phyloP scores from a whole-genome alignment of 2,888 invertebrate species.

The Cryptus armator region DNA sequence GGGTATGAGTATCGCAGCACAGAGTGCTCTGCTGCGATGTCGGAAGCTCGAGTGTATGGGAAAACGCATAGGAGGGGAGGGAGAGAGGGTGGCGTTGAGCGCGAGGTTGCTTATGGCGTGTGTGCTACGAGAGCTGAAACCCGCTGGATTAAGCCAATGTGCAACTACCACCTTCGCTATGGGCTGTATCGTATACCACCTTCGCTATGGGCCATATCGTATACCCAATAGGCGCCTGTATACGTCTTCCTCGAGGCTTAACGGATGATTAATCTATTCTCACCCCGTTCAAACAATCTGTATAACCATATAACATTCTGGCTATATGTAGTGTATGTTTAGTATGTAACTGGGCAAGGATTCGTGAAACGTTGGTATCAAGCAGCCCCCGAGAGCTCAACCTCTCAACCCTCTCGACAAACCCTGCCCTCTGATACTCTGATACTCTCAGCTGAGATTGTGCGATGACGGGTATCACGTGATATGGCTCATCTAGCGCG shows the following conservation, averaged over 20 bases:
- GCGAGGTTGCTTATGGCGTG: conserved; percentile 42
- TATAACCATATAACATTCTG: conserved; percentile 31
- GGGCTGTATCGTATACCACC: conserved; percentile 42
- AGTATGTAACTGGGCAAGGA: conserved; percentile 9
- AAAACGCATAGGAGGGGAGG: conserved; percentile 35
- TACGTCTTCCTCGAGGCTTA: conserved; percentile 80
- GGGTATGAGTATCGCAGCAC: conserved; percentile 28
- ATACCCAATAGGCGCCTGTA: conserved; percentile 64
- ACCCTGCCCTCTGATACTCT: conserved; percentile 27
- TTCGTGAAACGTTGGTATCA: conserved; percentile 21
- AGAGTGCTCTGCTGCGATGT: conserved; percentile 40
- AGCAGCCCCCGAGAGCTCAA: neutral
- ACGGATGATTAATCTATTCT: conserved; percentile 83
- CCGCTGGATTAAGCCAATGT: conserved; percentile 77
- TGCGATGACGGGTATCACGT: conserved; percentile 15
- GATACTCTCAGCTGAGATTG: conserved; percentile 33
- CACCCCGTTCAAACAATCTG: conserved; percentile 79
- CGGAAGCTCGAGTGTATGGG: conserved; percentile 11
- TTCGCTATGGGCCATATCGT: conserved; percentile 29
- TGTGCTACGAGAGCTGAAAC: conserved; percentile 68
- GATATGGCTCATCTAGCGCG: neutral
- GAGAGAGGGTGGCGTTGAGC: conserved; percentile 10
- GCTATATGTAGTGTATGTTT: conserved; percentile 17
- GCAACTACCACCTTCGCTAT: conserved; percentile 71
- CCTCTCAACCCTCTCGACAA: conserved; percentile 33